Percentiles rank a stretch among this genome's conserved stretches.
Conservation (phyloP, 1,140 invertebrate species). For the Drosophila lowei region DNA sequence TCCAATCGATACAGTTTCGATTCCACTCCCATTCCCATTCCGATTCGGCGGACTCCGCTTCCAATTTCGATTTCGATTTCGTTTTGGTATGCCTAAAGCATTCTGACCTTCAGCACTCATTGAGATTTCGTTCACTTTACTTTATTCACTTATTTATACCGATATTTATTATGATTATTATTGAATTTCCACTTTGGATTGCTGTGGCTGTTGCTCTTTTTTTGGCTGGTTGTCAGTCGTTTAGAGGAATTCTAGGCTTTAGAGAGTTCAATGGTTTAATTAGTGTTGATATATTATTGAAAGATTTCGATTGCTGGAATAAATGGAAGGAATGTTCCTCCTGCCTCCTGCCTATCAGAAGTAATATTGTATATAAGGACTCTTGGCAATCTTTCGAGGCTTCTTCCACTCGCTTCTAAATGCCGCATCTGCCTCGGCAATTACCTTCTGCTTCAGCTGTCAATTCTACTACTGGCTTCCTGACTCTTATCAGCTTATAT, state of each 20-base stretch:
- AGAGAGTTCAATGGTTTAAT: slow-evolving; percentile 63
- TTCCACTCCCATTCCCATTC: slow-evolving; percentile 16
- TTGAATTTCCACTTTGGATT: slow-evolving; percentile 60
- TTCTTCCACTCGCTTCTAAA: no score
- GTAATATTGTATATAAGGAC: no score
- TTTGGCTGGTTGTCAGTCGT: not conserved
- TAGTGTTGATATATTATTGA: slow-evolving; percentile 42
- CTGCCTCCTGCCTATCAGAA: no score
- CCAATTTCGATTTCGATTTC: slow-evolving; percentile 54
- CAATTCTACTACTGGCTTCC: slow-evolving; percentile 24
- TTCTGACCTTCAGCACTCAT: slow-evolving; percentile 80
- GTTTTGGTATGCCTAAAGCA: slow-evolving; percentile 67
- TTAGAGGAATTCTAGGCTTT: slow-evolving; percentile 5
- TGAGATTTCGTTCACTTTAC: slow-evolving; percentile 60
- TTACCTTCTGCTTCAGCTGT: not conserved
- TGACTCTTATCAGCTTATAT: slow-evolving; percentile 76
- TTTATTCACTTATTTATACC: slow-evolving; percentile 43
- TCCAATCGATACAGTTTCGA: slow-evolving; percentile 75
- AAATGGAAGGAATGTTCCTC: no score
- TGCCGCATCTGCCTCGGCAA: no score
- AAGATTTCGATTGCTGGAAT: not conserved
- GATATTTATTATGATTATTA: slow-evolving; percentile 72
- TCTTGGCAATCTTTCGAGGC: no score
- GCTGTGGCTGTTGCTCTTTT: slow-evolving; percentile 18
- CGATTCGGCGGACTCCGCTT: not conserved